Base-by-base conservation (phyloP, 2,113 vertebrate genomes). In the Malurus melanocephalus region DNA sequence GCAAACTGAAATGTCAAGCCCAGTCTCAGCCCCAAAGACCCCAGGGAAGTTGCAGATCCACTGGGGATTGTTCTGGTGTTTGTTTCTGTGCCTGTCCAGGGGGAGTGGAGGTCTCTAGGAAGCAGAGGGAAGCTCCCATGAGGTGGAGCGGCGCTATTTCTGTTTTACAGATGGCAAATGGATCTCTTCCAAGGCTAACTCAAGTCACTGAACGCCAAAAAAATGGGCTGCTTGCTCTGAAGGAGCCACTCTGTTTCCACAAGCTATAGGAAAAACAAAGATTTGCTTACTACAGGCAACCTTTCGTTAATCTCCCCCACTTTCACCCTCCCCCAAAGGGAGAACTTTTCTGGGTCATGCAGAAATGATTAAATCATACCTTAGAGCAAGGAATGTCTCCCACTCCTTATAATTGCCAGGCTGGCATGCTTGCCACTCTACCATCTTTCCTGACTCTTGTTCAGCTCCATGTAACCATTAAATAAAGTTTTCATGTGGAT, bases 91-190 rank as follows among this genome's bases (percentile, higher is more conserved):
- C 40, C 43, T 45, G 45, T 64, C 43, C 8, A 4, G 33, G 20
- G 26, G 0, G 0, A 21, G 23, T n/a, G 1, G 1, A 59, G 20
- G 32, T 75, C n/a, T 66, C 56, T 17, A 30, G 21, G 57, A 89
- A 64, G 33, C 10, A 85, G 65, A 42, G n/a, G n/a, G 72, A 89
- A 83, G 49, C 26, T 84, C 49, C 57, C 46, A 33, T 53, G 53
- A 68, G 27, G 18, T 51, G 40, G 15, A 88, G 52, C 17, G 52
- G 24, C 9, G 76, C 45, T 84, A 26, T 78, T 80, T 64, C 65
- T 86, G 65, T 80, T 84, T 33, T 42, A 64, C 42, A 67, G 49
- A 60, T 49, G 61, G 49, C 57, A 83, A 83, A 74, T 40, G 49
- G n/a, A 48, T 51, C 35, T 42, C 53, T 84, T 53, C 56, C 84